Evolutionary conservation across 2,113 vertebrate genomes (phyloP).

Genomic region (Papio anubis): DNA sequence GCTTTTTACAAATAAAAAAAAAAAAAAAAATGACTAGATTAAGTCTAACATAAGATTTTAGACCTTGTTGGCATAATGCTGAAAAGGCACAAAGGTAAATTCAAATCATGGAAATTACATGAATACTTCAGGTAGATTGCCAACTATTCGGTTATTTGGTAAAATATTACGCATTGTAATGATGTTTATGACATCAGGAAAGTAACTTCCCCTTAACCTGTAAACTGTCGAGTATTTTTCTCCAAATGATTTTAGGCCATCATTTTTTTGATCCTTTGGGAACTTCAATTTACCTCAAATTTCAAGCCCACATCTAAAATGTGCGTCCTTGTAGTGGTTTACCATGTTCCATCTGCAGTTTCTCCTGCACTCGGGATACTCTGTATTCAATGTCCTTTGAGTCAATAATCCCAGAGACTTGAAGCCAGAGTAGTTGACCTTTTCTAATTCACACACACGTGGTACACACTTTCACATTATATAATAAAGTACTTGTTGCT

Average conservation of each 20-base stretch:
- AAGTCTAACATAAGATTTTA: not conserved
- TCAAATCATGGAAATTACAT: not conserved
- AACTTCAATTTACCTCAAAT: not conserved
- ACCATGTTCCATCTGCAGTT: not conserved
- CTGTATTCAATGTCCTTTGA: not conserved
- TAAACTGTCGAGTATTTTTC: not conserved
- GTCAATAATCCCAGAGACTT: not conserved
- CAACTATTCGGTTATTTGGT: not conserved
- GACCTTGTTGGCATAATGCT: not conserved
- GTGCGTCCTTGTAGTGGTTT: not conserved
- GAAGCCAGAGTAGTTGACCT: not conserved
- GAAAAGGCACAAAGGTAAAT: not conserved
- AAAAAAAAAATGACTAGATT: not conserved
- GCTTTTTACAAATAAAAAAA: not conserved
- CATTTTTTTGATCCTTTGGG: not conserved
- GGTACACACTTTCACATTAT: not conserved
- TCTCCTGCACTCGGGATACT: not conserved
- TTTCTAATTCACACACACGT: not conserved
- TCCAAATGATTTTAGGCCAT: not conserved
- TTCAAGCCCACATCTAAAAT: not conserved
- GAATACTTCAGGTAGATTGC: not conserved
- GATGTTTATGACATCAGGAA: not conserved
- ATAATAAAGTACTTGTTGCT: not conserved
- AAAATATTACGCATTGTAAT: not conserved
- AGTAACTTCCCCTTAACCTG: not conserved